Evolutionary conservation across 2,888 invertebrate species (phyloP).

Genomic region (Hypselothyrea guttata): DNA sequence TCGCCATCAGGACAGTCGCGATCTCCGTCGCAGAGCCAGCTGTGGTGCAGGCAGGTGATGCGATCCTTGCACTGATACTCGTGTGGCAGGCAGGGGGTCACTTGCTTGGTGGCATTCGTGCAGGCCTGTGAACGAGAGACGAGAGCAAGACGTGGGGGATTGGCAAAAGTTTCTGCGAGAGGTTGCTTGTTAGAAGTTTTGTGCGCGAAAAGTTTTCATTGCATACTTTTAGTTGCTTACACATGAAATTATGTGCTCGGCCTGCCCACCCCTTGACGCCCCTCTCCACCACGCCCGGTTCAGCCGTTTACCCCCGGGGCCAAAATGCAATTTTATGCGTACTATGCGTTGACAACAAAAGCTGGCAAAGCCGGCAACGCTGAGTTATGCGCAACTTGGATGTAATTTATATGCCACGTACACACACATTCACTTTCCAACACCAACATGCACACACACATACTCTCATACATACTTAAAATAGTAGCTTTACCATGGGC

Average conservation of each 20-base stretch:
- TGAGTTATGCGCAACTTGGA: conserved; percentile 74
- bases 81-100: conserved; percentile 86
- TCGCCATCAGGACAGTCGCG: conserved; percentile 91
- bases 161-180: conserved; percentile 48
- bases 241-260: conserved; percentile 60
- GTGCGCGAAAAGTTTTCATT: conserved; percentile 53
- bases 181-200: conserved; percentile 52
- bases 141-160: not conserved
- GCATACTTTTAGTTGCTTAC: conserved; percentile 56
- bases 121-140: conserved; percentile 42
- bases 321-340: conserved; percentile 79
- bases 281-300: not conserved
- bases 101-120: conserved; percentile 58
- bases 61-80: conserved; percentile 92
- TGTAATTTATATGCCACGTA: conserved; percentile 68
- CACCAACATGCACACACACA: conserved; percentile 8
- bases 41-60: conserved; percentile 90
- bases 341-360: conserved; percentile 77
- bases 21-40: conserved; percentile 93
- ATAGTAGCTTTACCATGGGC: not conserved
- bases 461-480: conserved; percentile 7
- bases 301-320: conserved; percentile 3
- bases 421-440: conserved; percentile 4
- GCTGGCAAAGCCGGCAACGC: conserved; percentile 67
- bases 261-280: not conserved